A percentile compares a stretch with the other conserved stretches of the same genome.
These are phyloP conservation scores for Mastomys coucha DNA, from an alignment of 2,113 vertebrate genomes.

Conservation along the genomic window DNA sequence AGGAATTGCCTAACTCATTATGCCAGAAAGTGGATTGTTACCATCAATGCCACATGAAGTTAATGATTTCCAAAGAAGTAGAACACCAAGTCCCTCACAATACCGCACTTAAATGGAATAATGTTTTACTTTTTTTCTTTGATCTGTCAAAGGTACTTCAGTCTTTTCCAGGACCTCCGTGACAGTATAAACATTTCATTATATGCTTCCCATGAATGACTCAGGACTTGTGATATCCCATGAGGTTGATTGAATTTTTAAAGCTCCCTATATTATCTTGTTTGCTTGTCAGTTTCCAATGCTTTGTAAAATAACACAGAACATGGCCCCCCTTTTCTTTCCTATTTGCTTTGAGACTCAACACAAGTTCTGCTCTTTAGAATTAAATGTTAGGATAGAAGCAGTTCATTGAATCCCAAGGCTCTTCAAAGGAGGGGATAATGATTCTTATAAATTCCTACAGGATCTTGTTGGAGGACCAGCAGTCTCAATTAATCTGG, in stretches of 20 bases:
- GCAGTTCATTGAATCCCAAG: constrained; percentile 5
- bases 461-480: too few relatives aligned
- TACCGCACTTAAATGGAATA: constrained; percentile 71
- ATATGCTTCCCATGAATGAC: constrained; percentile 39
- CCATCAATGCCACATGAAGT: constrained; percentile 76
- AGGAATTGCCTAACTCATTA: constrained; percentile 72
- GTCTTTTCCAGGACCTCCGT: constrained; percentile 58
- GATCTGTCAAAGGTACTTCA: constrained; percentile 73
- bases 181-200: constrained; percentile 65
- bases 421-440: neutral
- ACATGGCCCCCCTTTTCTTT: neutral
- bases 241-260: constrained; percentile 52
- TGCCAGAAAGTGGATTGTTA: constrained; percentile 70
- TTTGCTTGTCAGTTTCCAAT: constrained; percentile 45
- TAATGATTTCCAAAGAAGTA: constrained; percentile 79
- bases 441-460: too few relatives aligned
- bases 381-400: constrained; percentile 8
- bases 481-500: too few relatives aligned
- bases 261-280: constrained; percentile 34
- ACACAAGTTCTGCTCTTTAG: neutral
- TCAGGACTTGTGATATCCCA: constrained; percentile 34
- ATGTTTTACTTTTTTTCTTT: constrained; percentile 78
- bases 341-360: constrained; percentile 53
- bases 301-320: constrained; percentile 44
- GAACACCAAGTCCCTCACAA: constrained; percentile 75